Evolutionary conservation across 2,113 vertebrate species (phyloP), one percentile per base, ranked within the genome.

Genomic region (Apeltes quadracus): DNA sequence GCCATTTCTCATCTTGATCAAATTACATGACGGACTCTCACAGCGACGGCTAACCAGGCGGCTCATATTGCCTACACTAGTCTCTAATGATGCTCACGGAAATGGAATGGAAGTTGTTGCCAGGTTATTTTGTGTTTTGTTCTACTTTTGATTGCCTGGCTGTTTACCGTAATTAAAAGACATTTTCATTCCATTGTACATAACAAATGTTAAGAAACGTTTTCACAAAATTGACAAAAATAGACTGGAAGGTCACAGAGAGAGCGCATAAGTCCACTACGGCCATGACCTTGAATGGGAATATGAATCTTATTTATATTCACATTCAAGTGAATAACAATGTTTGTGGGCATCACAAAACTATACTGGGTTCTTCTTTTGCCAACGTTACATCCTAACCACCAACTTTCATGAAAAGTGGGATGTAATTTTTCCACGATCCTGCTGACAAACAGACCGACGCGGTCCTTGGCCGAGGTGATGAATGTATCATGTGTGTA

Each of bases 1-100:
- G n/a, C 55, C 69, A 53, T 15, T 70, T 74, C 46, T 59, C 72
- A 72, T 32, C 72, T 82, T 75, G 79, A 86, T 78, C 62, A 74
- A 72, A 81, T 76, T 74, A 84, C 61, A 81, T 76, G 82, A 72
- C 77, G 69, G 80, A 74, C 81, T 78, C 81, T 92, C 89, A 88
- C 74, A 69, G 69, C 56, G 83, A 78, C n/a, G 75, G 43, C 55
- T 83, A 87, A 87, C 69, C 78, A 82, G 78, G 83, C 72, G 59
- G 81, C 74, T 68, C 57, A 78, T 75, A 51, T 68, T 15, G 55
- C 78, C 69, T 38, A 29, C 72, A 59, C 71, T 85, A 5, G 58
- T 62, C 75, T 72, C 75, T 84, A 86, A 90, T 73, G 85, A 76
- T 2, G n/a, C n/a, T n/a, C n/a, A n/a, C n/a, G n/a, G n/a, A n/a